Evolutionary conservation across 2,888 invertebrate species (phyloP).

Genomic region (Troides helena): DNA sequence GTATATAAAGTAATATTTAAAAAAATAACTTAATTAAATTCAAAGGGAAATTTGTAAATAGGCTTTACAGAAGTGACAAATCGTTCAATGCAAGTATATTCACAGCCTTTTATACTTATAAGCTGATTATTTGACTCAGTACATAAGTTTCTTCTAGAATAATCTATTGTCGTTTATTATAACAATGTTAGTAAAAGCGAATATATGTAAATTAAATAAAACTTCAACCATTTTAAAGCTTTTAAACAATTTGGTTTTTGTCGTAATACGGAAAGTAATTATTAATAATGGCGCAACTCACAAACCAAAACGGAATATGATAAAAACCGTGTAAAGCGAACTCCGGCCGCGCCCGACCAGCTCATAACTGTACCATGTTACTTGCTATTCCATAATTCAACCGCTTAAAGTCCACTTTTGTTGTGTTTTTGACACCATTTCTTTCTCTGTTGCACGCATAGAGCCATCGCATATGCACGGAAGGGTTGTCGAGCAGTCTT

Average conservation of each 20-base stretch:
- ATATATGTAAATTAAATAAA: too few species aligned
- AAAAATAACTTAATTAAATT: too few species aligned
- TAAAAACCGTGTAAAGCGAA: constrained; percentile 27
- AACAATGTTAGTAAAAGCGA: too few species aligned
- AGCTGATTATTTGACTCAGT: too few species aligned
- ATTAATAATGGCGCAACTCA: constrained; percentile 22
- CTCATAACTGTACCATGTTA: constrained; percentile 37
- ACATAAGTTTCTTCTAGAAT: too few species aligned
- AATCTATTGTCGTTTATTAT: too few species aligned
- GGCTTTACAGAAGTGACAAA: too few species aligned
- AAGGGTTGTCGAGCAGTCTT: constrained; percentile 27
- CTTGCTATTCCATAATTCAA: constrained; percentile 41
- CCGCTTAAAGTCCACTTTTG: constrained; percentile 61
- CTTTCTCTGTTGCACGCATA: constrained; percentile 45
- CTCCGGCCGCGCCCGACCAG: constrained; percentile 11
- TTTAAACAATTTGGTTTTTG: not conserved
- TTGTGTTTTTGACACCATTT: constrained; percentile 48
- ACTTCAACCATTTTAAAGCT: too few species aligned
- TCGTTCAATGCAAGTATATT: too few species aligned
- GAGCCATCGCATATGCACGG: constrained; percentile 21
- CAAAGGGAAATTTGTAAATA: too few species aligned
- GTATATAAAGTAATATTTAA: too few species aligned
- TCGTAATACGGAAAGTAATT: not conserved
- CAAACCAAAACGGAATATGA: constrained; percentile 26
- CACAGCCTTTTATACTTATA: too few species aligned